phyloP scores from a whole-genome alignment of 2,797 vertebrate species.

The Adelosebastes latens region DNA sequence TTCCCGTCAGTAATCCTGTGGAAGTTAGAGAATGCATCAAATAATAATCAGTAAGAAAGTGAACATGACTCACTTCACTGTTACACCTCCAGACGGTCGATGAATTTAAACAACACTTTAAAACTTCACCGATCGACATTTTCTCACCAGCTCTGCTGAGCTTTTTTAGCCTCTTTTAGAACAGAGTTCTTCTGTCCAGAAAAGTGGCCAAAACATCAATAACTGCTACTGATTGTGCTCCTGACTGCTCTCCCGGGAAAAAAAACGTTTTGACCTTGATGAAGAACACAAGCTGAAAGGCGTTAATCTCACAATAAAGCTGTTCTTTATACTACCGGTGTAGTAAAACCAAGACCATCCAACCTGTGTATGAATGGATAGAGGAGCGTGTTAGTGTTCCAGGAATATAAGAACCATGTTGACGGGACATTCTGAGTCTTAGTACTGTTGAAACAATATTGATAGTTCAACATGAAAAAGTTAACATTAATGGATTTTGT shows the following conservation, averaged over 20 bases:
- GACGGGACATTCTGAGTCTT: no score
- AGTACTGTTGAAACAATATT: no score
- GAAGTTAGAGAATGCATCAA: slow-evolving; percentile 20
- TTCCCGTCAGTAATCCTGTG: slow-evolving; percentile 95
- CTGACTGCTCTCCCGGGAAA: fast-evolving
- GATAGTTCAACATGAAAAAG: no score
- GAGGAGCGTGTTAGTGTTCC: background rate
- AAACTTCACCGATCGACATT: background rate
- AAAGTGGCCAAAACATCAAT: background rate
- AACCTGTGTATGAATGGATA: background rate
- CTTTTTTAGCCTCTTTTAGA: background rate
- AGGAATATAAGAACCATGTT: background rate
- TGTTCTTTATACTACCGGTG: background rate
- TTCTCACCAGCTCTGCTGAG: background rate
- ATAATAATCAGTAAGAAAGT: background rate
- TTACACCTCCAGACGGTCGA: background rate
- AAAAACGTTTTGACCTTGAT: background rate
- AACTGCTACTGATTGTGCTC: background rate
- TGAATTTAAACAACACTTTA: background rate
- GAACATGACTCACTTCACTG: background rate
- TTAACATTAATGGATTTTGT: no score
- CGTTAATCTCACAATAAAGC: background rate
- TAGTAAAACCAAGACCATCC: background rate
- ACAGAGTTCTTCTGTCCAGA: background rate
- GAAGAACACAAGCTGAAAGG: background rate